Evolutionary conservation across 2,888 invertebrate species (phyloP), one percentile per base, ranked within the genome.

Genomic region (Lycia hirtaria): DNA sequence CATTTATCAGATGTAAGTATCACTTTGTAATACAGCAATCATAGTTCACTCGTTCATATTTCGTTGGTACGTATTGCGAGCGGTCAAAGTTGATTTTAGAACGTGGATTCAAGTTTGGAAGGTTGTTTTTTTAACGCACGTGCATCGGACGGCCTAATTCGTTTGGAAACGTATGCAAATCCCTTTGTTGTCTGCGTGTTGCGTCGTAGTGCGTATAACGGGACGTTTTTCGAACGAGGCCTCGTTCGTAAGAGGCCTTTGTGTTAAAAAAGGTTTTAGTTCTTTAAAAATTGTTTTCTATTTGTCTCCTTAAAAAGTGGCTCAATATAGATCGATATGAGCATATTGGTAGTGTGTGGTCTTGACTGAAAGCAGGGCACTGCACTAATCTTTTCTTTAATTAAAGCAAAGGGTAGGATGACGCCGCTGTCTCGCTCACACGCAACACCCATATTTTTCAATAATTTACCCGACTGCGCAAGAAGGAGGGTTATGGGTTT

Each of bases 91-190:
- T 56, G 51, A 72, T 20, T 62, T 66, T 73, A 26, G 22, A 64
- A 60, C 41, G 52, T 56, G 56, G 47, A 49, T 54, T 62, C 43
- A 24, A 57, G 60, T 56, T 60, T 33, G 50, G 62, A 57, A 62
- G 30, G 37, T 45, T 38, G 12, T 26, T 53, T 59, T 65, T 63
- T 62, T 61, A 20, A 52, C 62, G 64, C 62, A 64, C 62, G 65
- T 65, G 67, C 64, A 60, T 56, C 49, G 35, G 48, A 59, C 64
- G 65, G 56, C 67, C 64, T 47, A 62, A 56, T 83, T 87, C 84
- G 83, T 80, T 78, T 76, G 76, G 80, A 85, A 78, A 83, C 81
- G 77, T 82, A 88, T 89, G 90, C 87, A 88, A 90, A 90, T 88
- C 80, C 71, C 83, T 89, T 90, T 88, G 87, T 88, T 87, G 87